Evolutionary conservation across 2,888 invertebrate species (phyloP).

Genomic region (Hydrotaea cyrtoneurina): DNA sequence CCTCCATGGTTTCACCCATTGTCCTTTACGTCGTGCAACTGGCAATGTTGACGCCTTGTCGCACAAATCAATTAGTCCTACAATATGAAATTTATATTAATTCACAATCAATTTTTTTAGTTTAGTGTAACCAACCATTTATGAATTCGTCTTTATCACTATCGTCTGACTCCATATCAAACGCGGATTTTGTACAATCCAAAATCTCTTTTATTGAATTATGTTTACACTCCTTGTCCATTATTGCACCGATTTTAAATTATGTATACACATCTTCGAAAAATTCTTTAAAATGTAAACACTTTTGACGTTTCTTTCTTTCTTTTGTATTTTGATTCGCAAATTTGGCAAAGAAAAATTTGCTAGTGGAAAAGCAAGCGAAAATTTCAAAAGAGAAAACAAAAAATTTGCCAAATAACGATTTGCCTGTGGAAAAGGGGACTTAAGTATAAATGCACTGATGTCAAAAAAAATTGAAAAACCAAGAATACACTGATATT

Average conservation of each 20-base stretch:
- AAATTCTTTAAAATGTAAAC: constrained; percentile 6
- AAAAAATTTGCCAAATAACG: background rate
- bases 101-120: constrained; percentile 5
- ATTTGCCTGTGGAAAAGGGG: background rate
- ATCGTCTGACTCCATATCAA: constrained; percentile 28
- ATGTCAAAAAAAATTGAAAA: too few relatives aligned
- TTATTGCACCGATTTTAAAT: constrained; percentile 19
- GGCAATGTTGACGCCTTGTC: constrained; percentile 7
- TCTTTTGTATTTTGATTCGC: background rate
- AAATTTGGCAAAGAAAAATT: constrained; percentile 11
- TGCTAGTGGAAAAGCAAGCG: constrained; percentile 8
- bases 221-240: constrained; percentile 6
- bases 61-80: constrained; percentile 7
- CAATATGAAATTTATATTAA: constrained; percentile 4
- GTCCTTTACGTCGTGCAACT: background rate
- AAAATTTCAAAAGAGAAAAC: background rate
- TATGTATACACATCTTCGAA: constrained; percentile 1
- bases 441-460: too few relatives aligned
- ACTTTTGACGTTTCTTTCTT: background rate
- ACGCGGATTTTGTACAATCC: background rate
- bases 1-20: constrained; percentile 13
- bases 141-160: constrained; percentile 31
- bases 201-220: constrained; percentile 11
- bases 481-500: too few relatives aligned
- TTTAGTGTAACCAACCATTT: background rate